Evolutionary conservation across 2,888 invertebrate genomes (phyloP).

Genomic region (Hoplodrina blanda): DNA sequence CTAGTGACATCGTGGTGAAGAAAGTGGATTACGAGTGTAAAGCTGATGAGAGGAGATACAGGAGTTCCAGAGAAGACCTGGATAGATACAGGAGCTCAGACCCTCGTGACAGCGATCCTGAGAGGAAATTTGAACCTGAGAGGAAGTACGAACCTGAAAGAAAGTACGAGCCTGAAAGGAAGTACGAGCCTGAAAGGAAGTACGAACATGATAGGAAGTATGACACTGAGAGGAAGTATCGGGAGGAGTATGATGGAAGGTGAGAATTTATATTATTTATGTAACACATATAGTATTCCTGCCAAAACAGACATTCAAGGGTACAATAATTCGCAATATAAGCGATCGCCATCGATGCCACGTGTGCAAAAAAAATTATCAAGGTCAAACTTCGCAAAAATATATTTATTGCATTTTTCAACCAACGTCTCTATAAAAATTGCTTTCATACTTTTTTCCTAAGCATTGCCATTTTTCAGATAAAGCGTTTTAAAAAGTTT

Average conservation of each 20-base stretch:
- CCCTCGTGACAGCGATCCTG: slow-evolving; percentile 75
- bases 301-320: too few relatives aligned
- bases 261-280: slow-evolving; percentile 50
- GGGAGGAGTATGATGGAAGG: slow-evolving; percentile 77
- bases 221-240: slow-evolving; percentile 71
- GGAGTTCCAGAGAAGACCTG: slow-evolving; percentile 77
- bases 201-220: neutral
- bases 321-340: too few relatives aligned
- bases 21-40: slow-evolving; percentile 81
- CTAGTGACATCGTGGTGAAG: slow-evolving; percentile 82
- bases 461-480: too few relatives aligned
- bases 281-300: too few relatives aligned
- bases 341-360: too few relatives aligned
- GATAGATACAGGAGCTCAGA: slow-evolving; percentile 76
- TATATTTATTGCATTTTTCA: too few relatives aligned
- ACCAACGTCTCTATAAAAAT: too few relatives aligned
- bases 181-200: slow-evolving; percentile 1
- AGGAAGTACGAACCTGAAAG: slow-evolving; percentile 11
- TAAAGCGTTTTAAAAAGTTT: too few relatives aligned
- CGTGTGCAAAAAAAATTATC: too few relatives aligned
- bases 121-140: slow-evolving; percentile 65
- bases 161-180: slow-evolving; percentile 7
- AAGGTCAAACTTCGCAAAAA: too few relatives aligned
- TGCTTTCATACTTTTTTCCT: too few relatives aligned
- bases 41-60: slow-evolving; percentile 75